These are phyloP conservation scores for Thunnus thynnus DNA, from an alignment of 2,113 vertebrate species.

Conservation along the genomic window DNA sequence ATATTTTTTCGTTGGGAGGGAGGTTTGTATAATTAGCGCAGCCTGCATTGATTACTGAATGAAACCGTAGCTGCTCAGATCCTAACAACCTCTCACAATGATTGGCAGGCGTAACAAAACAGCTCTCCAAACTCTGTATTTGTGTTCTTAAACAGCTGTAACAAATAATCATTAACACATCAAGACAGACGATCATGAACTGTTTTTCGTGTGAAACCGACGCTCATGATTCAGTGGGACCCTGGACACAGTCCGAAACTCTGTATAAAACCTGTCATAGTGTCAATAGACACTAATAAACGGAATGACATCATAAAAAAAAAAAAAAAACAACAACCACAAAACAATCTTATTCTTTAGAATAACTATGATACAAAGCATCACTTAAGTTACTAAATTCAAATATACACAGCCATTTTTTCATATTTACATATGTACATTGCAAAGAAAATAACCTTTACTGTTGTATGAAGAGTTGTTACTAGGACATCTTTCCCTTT, in stretches of 20 bases:
- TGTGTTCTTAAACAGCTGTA: slow-evolving; percentile 42
- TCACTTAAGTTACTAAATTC: slow-evolving; percentile 95
- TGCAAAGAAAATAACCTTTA: slow-evolving; percentile 77
- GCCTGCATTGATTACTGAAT: too few species aligned
- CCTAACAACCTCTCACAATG: neutral
- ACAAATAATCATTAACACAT: slow-evolving; percentile 64
- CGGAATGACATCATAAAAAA: slow-evolving; percentile 89
- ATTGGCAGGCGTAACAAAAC: neutral
- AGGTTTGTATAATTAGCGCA: neutral
- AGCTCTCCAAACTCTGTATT: neutral
- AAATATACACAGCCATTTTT: slow-evolving; percentile 97
- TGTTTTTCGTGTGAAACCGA: slow-evolving; percentile 70
- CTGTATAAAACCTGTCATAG: slow-evolving; percentile 74
- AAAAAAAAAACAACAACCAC: slow-evolving; percentile 63
- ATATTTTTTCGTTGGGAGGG: too few species aligned
- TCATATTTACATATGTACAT: slow-evolving; percentile 98
- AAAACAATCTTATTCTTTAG: slow-evolving; percentile 64
- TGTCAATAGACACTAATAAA: slow-evolving; percentile 82
- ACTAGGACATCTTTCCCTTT: slow-evolving; percentile 72
- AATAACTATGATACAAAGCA: slow-evolving; percentile 82
- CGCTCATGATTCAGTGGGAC: slow-evolving; percentile 41
- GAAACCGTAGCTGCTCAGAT: neutral
- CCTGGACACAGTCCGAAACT: slow-evolving; percentile 74
- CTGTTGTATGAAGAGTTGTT: slow-evolving; percentile 48
- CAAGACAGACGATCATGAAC: slow-evolving; percentile 75